Percentiles rank a stretch among this genome's conserved stretches.
Evolutionary conservation across 1,140 invertebrate genomes (phyloP).

Genomic region (Atta colombica): DNA sequence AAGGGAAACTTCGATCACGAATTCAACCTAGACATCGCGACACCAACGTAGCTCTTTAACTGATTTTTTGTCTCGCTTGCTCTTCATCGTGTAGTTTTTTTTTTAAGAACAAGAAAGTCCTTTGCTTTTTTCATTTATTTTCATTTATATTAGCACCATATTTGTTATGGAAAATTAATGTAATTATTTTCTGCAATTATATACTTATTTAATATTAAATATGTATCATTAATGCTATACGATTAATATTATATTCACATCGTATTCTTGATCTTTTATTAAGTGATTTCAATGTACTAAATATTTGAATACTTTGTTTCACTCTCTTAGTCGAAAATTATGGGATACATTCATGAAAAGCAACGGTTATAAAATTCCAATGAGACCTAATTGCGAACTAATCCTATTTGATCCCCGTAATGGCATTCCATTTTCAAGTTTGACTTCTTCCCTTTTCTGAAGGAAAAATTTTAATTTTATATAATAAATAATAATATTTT

Average conservation of each 20-base stretch:
- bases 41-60: constrained; percentile 63
- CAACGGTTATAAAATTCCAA: background rate
- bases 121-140: constrained; percentile 14
- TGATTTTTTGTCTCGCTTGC: constrained; percentile 63
- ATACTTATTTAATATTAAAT: background rate
- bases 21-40: constrained; percentile 72
- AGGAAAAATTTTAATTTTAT: background rate
- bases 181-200: constrained; percentile 71
- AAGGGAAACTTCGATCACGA: constrained; percentile 38
- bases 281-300: background rate
- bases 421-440: background rate
- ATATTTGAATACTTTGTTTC: background rate
- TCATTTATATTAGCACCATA: constrained; percentile 66
- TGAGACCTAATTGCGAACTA: background rate
- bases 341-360: background rate
- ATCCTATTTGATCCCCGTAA: background rate
- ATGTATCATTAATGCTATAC: background rate
- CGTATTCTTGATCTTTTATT: background rate
- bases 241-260: background rate
- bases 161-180: constrained; percentile 78
- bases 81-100: constrained; percentile 49
- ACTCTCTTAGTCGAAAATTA: background rate
- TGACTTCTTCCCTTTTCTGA: background rate
- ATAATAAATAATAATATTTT: background rate
- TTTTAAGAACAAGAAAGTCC: constrained; percentile 17